Evolutionary conservation across 2,888 invertebrate genomes (phyloP), one percentile per base, ranked within the genome.

Genomic region (Mythimna ferrago): DNA sequence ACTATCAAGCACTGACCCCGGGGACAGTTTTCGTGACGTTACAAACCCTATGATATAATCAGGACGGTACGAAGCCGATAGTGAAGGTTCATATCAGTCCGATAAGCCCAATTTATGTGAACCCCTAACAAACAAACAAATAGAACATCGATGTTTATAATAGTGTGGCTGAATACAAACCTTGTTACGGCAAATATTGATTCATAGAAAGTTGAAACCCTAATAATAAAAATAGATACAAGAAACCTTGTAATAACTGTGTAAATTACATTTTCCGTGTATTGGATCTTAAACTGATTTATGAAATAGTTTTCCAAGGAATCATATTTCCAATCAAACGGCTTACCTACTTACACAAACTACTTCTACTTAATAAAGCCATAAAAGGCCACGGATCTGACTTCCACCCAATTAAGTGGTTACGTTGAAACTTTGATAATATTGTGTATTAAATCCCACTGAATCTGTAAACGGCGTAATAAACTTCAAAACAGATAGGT

Each of bases 401-500:
- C 65, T 77, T 62, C 10, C 44, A 51, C 67, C 60, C 65, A 82
- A 80, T 84, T 76, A 84, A 76, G 71, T 81, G 67, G 54, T 76
- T 70, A 66, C 56, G 70, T 66, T 74, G 65, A 62, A 80, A 78
- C 63, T 78, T 74, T 71, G 60, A 70, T 60, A 76, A 54, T 63
- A 58, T 71, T 63, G 76, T 57, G 65, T 74, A 75, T 82, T 77
- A 72, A 78, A 78, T 84, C 58, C 69, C 64, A 64, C 57, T 77
- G 80, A 81, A 83, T 82, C 80, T 85, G 78, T 76, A 74, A 87
- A 85, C 78, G 68, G 74, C 67, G 85, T 78, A 87, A 87, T 91
- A 89, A 89, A 89, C 82, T 86, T 87, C 83, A 86, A 87, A 89
- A 88, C 86, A 87, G 86, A 86, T 86, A 76, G 75, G 56, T 81